Evolutionary conservation across 2,797 vertebrate species (phyloP).

Genomic region (Choloepus didactylus): DNA sequence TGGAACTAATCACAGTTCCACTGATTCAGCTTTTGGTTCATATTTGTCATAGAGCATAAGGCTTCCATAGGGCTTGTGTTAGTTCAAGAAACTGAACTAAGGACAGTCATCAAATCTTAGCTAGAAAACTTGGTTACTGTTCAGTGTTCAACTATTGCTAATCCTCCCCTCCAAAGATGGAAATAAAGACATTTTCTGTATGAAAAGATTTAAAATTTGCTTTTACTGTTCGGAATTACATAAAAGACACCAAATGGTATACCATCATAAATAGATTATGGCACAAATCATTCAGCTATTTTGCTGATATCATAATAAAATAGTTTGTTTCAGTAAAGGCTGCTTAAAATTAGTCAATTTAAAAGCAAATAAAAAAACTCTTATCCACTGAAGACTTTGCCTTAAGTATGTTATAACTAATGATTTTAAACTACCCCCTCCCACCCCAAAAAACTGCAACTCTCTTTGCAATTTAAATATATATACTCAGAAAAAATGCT

Average conservation of each 20-base stretch:
- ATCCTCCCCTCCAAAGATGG: neutral
- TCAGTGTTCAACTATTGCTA: neutral
- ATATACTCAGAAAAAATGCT: conserved; percentile 29
- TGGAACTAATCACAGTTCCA: neutral
- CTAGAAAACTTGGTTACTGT: neutral
- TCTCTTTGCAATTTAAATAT: conserved; percentile 17
- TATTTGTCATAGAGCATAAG: neutral
- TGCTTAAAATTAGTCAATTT: conserved; percentile 63
- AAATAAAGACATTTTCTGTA: conserved; percentile 39
- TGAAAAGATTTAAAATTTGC: conserved; percentile 25
- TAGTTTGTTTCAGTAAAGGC: conserved; percentile 72
- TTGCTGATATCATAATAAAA: conserved; percentile 58
- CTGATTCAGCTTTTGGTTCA: neutral
- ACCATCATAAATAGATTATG: conserved; percentile 38
- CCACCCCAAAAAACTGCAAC: neutral
- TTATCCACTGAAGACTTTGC: conserved; percentile 19
- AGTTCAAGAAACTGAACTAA: neutral
- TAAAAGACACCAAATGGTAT: conserved; percentile 32
- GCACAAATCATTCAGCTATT: conserved; percentile 22
- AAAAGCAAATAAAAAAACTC: conserved; percentile 62
- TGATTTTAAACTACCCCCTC: conserved; percentile 25
- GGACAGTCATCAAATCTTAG: neutral
- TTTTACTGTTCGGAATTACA: conserved; percentile 5
- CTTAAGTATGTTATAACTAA: conserved; percentile 28
- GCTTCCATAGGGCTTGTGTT: neutral